These are phyloP conservation scores for Drosophila formosana DNA, from an alignment of 2,888 invertebrate genomes.

Conservation along the genomic window DNA sequence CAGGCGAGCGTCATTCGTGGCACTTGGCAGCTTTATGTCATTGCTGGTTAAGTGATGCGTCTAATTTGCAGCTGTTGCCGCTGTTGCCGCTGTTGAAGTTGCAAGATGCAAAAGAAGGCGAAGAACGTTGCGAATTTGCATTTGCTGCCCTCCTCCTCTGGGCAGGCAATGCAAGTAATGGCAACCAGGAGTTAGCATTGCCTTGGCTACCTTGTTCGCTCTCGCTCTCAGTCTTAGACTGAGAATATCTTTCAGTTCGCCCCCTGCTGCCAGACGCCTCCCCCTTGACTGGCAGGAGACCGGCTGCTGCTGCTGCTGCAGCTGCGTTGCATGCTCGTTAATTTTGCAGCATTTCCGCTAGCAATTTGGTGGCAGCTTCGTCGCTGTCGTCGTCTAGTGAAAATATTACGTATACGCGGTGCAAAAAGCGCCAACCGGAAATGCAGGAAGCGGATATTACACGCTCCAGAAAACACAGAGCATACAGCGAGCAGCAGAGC, in stretches of 20 bases:
- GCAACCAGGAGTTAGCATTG: slow-evolving; percentile 18
- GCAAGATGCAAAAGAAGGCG: slow-evolving; percentile 4
- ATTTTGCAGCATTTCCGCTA: slow-evolving; percentile 80
- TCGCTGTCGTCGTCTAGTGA: slow-evolving; percentile 47
- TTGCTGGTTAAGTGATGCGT: slow-evolving; percentile 80
- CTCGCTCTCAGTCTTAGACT: not conserved
- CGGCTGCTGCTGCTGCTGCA: slow-evolving; percentile 28
- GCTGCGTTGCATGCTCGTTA: slow-evolving; percentile 71
- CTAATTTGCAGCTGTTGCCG: slow-evolving; percentile 79
- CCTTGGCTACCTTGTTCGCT: not conserved
- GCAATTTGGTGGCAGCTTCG: slow-evolving; percentile 73
- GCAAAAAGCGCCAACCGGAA: slow-evolving; percentile 74
- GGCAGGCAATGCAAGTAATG: slow-evolving; percentile 20
- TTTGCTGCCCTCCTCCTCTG: slow-evolving; percentile 39
- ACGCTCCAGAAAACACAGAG: slow-evolving; percentile 78
- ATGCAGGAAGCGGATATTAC: slow-evolving; percentile 82
- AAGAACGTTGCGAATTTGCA: slow-evolving; percentile 49
- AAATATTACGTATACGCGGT: slow-evolving; percentile 63
- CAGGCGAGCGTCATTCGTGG: slow-evolving; percentile 43
- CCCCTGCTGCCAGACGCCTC: not conserved
- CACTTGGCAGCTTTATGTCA: slow-evolving; percentile 79
- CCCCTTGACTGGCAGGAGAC: slow-evolving; percentile 11
- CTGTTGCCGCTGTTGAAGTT: slow-evolving; percentile 52
- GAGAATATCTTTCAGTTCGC: too few species aligned
- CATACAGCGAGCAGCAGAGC: slow-evolving; percentile 18